Evolutionary conservation across 2,113 vertebrate genomes (phyloP).

Genomic region (Meleagris gallopavo): DNA sequence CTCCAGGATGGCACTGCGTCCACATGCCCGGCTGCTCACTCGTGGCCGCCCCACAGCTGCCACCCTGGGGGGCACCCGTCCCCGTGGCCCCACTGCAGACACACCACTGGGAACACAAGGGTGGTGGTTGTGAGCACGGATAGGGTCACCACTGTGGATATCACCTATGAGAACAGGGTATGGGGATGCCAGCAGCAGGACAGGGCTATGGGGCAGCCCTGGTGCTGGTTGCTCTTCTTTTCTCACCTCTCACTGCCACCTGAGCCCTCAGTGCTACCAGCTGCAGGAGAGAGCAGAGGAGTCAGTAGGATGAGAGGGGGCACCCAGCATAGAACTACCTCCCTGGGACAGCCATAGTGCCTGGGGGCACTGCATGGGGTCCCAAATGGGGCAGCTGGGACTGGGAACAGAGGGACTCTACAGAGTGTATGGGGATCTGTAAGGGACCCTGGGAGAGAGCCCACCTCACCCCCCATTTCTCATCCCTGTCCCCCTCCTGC

Average conservation of each 20-base stretch:
- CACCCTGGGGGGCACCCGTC: neutral
- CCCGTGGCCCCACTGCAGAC: rapidly evolving
- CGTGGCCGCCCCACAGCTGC: conserved; percentile 18
- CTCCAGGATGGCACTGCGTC: conserved; percentile 78
- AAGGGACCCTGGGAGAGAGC: neutral
- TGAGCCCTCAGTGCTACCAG: neutral
- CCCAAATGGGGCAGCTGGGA: neutral
- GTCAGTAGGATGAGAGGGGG: neutral
- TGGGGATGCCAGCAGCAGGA: neutral
- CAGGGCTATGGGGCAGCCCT: neutral
- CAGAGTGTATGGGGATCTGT: too few relatives aligned
- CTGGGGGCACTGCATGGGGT: neutral
- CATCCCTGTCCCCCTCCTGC: too few relatives aligned
- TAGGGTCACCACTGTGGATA: neutral
- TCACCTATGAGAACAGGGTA: neutral
- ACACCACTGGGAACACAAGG: neutral
- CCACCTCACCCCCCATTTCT: too few relatives aligned
- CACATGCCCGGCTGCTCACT: conserved; percentile 51
- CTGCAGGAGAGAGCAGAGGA: neutral
- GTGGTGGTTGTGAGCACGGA: neutral
- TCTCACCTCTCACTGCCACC: neutral
- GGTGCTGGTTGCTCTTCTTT: neutral
- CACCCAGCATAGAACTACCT: too few relatives aligned
- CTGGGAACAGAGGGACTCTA: neutral
- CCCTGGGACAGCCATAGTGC: neutral